Percentiles rank a stretch among this genome's conserved stretches.
phyloP scores from a whole-genome alignment of 2,113 vertebrate species.

The Eidolon helvum region DNA sequence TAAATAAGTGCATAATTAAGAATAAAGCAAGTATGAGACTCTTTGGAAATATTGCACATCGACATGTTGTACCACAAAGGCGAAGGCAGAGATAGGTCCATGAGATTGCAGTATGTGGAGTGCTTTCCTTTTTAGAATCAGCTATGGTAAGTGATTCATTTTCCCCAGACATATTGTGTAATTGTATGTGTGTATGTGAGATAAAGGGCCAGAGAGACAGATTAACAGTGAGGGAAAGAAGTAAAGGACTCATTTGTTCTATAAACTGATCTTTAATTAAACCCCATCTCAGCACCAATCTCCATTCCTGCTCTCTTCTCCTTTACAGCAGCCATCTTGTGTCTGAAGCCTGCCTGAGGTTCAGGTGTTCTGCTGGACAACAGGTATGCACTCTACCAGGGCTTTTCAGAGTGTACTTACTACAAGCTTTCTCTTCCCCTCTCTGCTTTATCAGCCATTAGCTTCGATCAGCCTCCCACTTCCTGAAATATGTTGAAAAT shows the following conservation, averaged over 20 bases:
- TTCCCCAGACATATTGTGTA: background rate
- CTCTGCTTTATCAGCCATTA: background rate
- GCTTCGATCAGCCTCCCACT: background rate
- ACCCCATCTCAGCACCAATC: background rate
- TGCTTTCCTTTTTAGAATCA: background rate
- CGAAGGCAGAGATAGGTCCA: rapidly evolving
- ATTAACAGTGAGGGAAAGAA: background rate
- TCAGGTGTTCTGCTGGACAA: background rate
- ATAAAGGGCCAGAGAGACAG: background rate
- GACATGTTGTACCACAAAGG: rapidly evolving
- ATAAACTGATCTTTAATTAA: background rate
- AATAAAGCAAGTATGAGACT: rapidly evolving
- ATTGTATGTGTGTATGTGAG: background rate
- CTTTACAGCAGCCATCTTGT: background rate
- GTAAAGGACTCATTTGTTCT: background rate
- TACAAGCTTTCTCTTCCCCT: background rate
- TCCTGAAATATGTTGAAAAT: background rate
- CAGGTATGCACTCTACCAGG: rapidly evolving
- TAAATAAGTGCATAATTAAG: background rate
- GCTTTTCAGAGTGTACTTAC: background rate
- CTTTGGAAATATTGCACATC: background rate
- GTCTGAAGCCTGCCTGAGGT: too few species aligned
- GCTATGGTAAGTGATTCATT: background rate
- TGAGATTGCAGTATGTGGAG: background rate
- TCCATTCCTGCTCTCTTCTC: background rate